Base-by-base conservation (phyloP, 1,140 invertebrate species). In the Drosophila malerkotliana region DNA sequence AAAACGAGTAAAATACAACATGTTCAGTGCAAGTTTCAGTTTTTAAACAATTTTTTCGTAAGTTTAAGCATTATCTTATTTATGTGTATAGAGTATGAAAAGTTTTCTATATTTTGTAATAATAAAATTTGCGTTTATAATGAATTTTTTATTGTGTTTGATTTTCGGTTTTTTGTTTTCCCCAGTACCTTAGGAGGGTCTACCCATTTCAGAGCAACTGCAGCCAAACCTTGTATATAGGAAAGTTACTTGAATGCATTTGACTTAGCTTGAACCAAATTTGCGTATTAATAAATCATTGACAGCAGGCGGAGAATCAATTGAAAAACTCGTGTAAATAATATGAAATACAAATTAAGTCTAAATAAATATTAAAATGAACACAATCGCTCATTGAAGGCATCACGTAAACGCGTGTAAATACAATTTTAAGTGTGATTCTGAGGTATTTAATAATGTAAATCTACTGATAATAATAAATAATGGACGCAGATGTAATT, bases 61-160 rank as follows among this genome's bases (percentile, higher is more conserved):
- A 79, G 79, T 52, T 41, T 85, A 88, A 88, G 84, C 77, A 83
- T 88, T 88, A 79, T 74, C 79, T 88, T 89, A 88, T 88, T 88
- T 82, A 89, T 88, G 76, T 79, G 80, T 80, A 77, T 75, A 89
- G 76, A 75, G 60, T 78, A 79, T 72, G 61, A 89, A 82, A 61
- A 72, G 66, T 84, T 89, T 80, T 89, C 63, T 84, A 88, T 89
- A 84, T 84, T 89, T 89, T 82, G 72, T 90, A 89, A 84, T 80
- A 89, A 89, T 84, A 88, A 88, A 80, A 80, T 89, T 69, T 88
- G 84, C 72, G 83, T 88, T 88, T 88, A 77, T 67, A 79, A 76
- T 73, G 60, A 84, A 73, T 8, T 4, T 10, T 9, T 15, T 52
- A 18, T 41, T 75, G 55, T 49, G 45, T 49, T 66, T 58, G n/a